These are phyloP conservation scores for Agrypnia vestita DNA, from an alignment of 1,140 invertebrate species.

Conservation along the genomic window DNA sequence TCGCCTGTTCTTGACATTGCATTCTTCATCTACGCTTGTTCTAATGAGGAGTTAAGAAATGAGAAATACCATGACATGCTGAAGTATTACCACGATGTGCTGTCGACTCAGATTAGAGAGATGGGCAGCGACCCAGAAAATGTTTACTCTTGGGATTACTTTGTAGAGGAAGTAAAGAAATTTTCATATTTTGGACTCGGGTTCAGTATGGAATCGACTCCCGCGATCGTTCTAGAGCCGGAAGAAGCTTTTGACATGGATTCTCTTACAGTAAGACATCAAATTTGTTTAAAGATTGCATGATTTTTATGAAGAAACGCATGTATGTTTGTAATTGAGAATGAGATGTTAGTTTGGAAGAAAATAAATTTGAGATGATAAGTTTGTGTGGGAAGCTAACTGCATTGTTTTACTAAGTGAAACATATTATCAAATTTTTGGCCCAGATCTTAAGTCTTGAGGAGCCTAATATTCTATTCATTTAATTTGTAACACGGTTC, in stretches of 20 bases:
- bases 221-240: constrained; percentile 75
- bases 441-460: too few relatives aligned
- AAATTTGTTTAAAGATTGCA: neutral
- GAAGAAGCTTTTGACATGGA: constrained; percentile 78
- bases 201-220: constrained; percentile 78
- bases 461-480: too few relatives aligned
- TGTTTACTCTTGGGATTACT: constrained; percentile 73
- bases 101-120: constrained; percentile 72
- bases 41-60: constrained; percentile 73
- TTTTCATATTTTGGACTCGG: constrained; percentile 76
- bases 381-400: too few relatives aligned
- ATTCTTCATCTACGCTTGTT: constrained; percentile 79
- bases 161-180: constrained; percentile 75
- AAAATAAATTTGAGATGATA: too few relatives aligned
- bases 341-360: too few relatives aligned
- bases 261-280: constrained; percentile 66
- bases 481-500: too few relatives aligned
- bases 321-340: too few relatives aligned
- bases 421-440: too few relatives aligned
- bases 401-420: too few relatives aligned
- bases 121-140: constrained; percentile 76
- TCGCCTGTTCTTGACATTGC: constrained; percentile 76
- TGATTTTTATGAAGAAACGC: too few relatives aligned
- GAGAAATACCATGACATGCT: constrained; percentile 75
- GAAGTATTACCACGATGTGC: constrained; percentile 72